Conservation (phyloP, 30 jellyfish, hydroid and myxozoan species). For the Kudoa iwatai region DNA sequence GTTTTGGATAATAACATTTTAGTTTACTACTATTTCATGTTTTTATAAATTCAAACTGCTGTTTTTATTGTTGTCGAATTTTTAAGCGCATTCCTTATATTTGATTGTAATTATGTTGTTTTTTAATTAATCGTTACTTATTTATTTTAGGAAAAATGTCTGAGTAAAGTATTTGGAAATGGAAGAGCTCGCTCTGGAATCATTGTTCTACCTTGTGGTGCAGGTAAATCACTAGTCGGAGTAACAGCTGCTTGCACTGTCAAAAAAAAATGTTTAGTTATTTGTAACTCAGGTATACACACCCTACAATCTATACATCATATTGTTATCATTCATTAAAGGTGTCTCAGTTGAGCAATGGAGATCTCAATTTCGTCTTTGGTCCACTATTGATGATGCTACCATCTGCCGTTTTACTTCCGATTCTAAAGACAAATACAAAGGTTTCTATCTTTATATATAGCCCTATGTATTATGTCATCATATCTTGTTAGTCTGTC, state of each 20-base stretch:
- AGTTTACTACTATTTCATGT: too few relatives aligned
- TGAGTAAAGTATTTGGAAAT: conserved; percentile 74
- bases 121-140: too few relatives aligned
- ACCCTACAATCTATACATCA: too few relatives aligned
- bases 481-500: conserved; percentile 13
- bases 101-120: too few relatives aligned
- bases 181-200: conserved; percentile 98
- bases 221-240: conserved; percentile 90
- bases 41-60: too few relatives aligned
- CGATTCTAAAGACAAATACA: conserved; percentile 61
- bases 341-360: conserved; percentile 95
- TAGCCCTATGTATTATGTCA: too few relatives aligned
- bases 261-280: conserved; percentile 34
- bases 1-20: too few relatives aligned
- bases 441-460: too few relatives aligned
- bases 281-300: conserved; percentile 91
- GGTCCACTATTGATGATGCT: conserved; percentile 64
- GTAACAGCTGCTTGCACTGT: conserved; percentile 98
- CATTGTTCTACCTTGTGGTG: conserved; percentile 87
- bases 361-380: conserved; percentile 71
- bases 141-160: conserved; percentile 31
- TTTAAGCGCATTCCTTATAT: too few relatives aligned
- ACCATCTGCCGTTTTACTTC: conserved; percentile 57
- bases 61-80: too few relatives aligned
- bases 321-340: too few relatives aligned